These are phyloP conservation scores for Phrynocephalus versicolor DNA, from an alignment of 2,113 vertebrate species.

Conservation along the genomic window DNA sequence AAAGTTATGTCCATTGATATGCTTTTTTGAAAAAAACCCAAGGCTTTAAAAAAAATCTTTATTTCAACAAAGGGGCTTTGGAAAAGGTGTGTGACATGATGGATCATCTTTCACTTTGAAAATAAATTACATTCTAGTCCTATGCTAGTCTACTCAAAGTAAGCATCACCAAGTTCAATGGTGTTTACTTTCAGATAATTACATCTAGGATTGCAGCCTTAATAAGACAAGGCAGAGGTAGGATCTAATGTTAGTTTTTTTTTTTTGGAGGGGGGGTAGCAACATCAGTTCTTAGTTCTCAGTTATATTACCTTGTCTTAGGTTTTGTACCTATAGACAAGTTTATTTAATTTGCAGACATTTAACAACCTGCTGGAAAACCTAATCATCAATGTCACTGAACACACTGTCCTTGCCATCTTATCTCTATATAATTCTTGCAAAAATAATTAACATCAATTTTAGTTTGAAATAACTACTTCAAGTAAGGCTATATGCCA, in stretches of 20 bases:
- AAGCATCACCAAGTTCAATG: background rate
- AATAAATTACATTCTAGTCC: background rate
- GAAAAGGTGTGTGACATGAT: background rate
- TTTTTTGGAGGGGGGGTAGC: too few species aligned
- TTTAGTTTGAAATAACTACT: slow-evolving; percentile 47
- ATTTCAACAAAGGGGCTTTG: background rate
- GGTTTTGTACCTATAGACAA: background rate
- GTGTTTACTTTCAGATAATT: background rate
- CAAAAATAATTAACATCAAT: slow-evolving; percentile 22
- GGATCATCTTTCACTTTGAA: background rate
- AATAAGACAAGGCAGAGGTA: background rate
- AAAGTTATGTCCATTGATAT: too few species aligned
- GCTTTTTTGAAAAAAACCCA: too few species aligned
- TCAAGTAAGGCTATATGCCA: background rate
- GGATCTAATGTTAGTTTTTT: background rate
- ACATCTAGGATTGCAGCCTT: background rate
- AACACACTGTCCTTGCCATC: background rate
- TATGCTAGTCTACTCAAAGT: background rate
- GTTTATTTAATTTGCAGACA: background rate
- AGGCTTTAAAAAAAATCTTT: too few species aligned
- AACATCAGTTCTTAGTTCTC: background rate
- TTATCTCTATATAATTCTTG: slow-evolving; percentile 17
- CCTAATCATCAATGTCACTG: background rate
- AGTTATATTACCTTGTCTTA: background rate
- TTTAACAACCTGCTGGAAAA: background rate